phyloP scores from a whole-genome alignment of 2,888 invertebrate genomes.

The Eustalomyia histrio region DNA sequence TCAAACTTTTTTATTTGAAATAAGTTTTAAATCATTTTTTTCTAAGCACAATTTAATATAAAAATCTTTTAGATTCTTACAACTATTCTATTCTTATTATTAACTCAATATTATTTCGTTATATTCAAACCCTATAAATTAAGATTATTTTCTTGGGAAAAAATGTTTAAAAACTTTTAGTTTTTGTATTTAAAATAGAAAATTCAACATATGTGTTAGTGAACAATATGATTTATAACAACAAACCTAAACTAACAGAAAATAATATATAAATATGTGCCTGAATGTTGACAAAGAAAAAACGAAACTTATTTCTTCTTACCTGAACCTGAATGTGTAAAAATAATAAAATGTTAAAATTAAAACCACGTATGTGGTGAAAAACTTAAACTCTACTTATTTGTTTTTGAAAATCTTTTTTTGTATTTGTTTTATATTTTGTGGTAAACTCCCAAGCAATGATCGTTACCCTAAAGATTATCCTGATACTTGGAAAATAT shows the following conservation, averaged over 20 bases:
- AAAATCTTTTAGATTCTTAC: too few relatives aligned
- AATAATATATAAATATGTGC: neutral
- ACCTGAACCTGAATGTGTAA: neutral
- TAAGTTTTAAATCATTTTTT: too few relatives aligned
- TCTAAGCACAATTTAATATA: too few relatives aligned
- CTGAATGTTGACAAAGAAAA: neutral
- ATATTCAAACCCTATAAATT: too few relatives aligned
- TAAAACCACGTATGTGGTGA: slow-evolving; percentile 57
- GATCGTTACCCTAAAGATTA: slow-evolving; percentile 40
- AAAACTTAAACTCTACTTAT: slow-evolving; percentile 44
- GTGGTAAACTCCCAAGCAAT: slow-evolving; percentile 53
- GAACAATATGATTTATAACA: slow-evolving; percentile 50
- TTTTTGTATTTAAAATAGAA: neutral
- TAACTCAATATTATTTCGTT: too few relatives aligned
- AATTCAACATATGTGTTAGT: neutral
- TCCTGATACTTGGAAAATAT: slow-evolving; percentile 8
- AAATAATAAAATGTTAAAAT: slow-evolving; percentile 11
- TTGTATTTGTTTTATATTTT: neutral
- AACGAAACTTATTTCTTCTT: slow-evolving; percentile 9
- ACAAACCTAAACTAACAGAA: slow-evolving; percentile 6
- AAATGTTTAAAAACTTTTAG: neutral
- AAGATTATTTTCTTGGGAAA: neutral
- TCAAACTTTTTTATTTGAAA: too few relatives aligned
- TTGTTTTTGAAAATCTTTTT: slow-evolving; percentile 38
- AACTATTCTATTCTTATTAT: too few relatives aligned